Evolutionary conservation across 2,888 invertebrate genomes (phyloP).

Genomic region (Andrena chrysosceles): DNA sequence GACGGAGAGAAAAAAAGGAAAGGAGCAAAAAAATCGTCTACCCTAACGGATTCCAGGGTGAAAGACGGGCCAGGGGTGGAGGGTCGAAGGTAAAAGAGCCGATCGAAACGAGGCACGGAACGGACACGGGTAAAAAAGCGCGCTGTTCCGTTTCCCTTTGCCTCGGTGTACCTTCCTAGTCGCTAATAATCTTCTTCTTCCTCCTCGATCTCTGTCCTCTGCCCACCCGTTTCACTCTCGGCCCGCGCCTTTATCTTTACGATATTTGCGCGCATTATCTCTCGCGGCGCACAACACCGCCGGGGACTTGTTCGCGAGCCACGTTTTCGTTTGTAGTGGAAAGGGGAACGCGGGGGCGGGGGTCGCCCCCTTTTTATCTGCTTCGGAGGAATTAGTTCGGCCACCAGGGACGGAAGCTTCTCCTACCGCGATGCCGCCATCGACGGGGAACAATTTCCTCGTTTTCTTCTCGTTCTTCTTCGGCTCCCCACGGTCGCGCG

Average conservation of each 20-base stretch:
- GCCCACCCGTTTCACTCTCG: conserved; percentile 28
- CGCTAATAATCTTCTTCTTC: conserved; percentile 4
- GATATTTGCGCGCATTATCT: conserved; percentile 84
- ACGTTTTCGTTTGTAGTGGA: conserved; percentile 53
- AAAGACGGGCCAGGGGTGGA: conserved; percentile 59
- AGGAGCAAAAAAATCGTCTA: conserved; percentile 73
- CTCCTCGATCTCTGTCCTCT: conserved; percentile 15
- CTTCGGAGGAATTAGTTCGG: conserved; percentile 66
- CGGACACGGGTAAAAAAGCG: conserved; percentile 57
- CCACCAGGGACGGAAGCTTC: conserved; percentile 47
- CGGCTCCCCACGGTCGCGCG: conserved; percentile 2
- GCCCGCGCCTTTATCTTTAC: conserved; percentile 81
- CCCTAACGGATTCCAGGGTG: conserved; percentile 82
- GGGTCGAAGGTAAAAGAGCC: conserved; percentile 67
- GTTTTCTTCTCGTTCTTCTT: conserved; percentile 3
- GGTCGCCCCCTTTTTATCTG: conserved; percentile 52
- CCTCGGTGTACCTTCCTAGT: conserved; percentile 30
- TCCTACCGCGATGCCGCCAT: conserved; percentile 29
- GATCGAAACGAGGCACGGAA: conserved; percentile 37
- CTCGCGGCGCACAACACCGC: conserved; percentile 73
- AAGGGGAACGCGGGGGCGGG: conserved; percentile 29
- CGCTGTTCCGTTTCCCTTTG: conserved; percentile 70
- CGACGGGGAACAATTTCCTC: conserved; percentile 33
- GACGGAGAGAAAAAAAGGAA: conserved; percentile 41
- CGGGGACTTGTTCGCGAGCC: conserved; percentile 62